Evolutionary conservation across 2,797 vertebrate genomes (phyloP), one percentile per base, ranked within the genome.

Genomic region (Characodon lateralis): DNA sequence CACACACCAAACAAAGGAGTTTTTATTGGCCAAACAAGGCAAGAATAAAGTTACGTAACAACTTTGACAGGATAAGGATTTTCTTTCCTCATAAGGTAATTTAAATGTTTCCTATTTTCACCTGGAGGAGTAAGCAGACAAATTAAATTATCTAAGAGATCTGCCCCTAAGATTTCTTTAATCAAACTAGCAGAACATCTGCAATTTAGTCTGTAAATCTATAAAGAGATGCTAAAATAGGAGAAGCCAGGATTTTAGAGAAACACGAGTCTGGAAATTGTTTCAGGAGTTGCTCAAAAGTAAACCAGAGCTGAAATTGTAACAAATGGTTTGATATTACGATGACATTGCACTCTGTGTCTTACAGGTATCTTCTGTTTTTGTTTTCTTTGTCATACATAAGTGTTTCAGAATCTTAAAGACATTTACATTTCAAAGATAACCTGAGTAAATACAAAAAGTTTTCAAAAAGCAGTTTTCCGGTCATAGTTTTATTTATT

Each of bases 1-100:
- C 26, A 1, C 6, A 35, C 46, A 79, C 73, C 73, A 18, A 59
- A 41, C 74, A 72, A 55, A 51, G 10, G n/a, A 41, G 68, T 73
- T 58, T 46, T 69, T 78, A 55, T 35, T 43, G 55, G 22, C 22
- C n/a, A 7, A 58, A 50, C 41, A 13, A 43, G 22, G 35, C 4
- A 66, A 41, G 35, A 12, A 66, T 20, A 28, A 43, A 68, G 10
- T 43, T 6, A 43, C 22, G 24, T 41, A 39, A n/a, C 10, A 10
- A 28, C 5, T 43, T 68, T 39, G 39, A 22, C 39, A n/a, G 39
- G 39, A n/a, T 43, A 41, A 43, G n/a, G 22, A 43, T 6, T 43
- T 6, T 63, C 35, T 43, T 14, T n/a, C 39, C 65, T 43, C 39
- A 20, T 14, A n/a, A 68, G 65, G 39, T 68, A 68, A 68, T 48